Conservation (phyloP, 2,113 vertebrate genomes). For the Anarhynchus alexandrinus region DNA sequence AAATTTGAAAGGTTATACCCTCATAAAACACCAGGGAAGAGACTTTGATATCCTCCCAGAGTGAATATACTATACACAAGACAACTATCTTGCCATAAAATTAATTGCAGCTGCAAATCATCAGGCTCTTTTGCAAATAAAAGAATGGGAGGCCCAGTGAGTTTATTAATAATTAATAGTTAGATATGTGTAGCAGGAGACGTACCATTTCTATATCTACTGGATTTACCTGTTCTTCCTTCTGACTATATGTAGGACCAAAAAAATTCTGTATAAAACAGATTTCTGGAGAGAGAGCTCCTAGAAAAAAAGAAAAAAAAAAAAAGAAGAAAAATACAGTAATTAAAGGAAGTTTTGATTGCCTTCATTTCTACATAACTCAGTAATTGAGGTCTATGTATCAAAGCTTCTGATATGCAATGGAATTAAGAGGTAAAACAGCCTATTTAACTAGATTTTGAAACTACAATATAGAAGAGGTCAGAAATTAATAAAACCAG, state of each 20-base stretch:
- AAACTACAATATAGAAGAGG: background rate
- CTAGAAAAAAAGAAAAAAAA: slow-evolving; percentile 32
- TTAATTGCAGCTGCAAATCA: background rate
- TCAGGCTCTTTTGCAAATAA: background rate
- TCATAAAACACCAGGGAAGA: background rate
- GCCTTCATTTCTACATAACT: background rate
- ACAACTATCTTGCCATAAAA: background rate
- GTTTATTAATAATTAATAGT: background rate
- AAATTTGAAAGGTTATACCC: background rate
- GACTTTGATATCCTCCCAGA: background rate
- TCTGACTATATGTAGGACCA: background rate
- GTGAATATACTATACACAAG: rapidly evolving
- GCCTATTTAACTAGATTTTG: background rate
- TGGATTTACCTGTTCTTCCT: background rate
- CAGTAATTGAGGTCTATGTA: background rate
- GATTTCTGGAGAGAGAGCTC: slow-evolving; percentile 52
- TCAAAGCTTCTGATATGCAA: background rate
- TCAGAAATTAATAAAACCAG: background rate
- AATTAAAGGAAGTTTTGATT: background rate
- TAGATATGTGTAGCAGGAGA: background rate
- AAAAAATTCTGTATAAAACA: background rate
- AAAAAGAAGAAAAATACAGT: background rate
- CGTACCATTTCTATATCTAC: background rate
- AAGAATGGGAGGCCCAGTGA: background rate
- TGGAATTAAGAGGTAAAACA: background rate